Evolutionary conservation across 2,888 invertebrate genomes (phyloP), one percentile per base, ranked within the genome.

Genomic region (Scaptomyza reducta): DNA sequence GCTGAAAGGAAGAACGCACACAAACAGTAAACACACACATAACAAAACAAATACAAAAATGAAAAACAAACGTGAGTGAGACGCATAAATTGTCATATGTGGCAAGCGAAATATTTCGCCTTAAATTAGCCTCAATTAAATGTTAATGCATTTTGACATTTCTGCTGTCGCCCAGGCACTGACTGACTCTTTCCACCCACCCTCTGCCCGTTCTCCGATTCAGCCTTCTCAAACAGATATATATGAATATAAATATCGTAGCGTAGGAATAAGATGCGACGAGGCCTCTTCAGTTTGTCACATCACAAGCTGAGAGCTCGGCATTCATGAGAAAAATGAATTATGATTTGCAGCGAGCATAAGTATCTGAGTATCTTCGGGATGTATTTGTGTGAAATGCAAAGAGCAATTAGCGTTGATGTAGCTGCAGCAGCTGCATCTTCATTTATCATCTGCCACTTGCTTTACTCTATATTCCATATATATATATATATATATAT

Each of bases 91-190:
- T 82, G 71, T 83, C 86, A 82, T 80, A 82, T 76, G 73, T 70
- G 82, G 67, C 86, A 70, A 76, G 89, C 90, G 86, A 90, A 89
- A 89, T 89, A 89, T 89, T 89, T 89, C 85, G 87, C 86, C 88
- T 82, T 89, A 89, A 89, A 89, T 89, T 89, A 91, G 90, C 90
- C 90, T 91, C 91, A 91, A 90, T 91, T 90, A 90, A 90, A 91
- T 91, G 90, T 90, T 91, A 91, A 91, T 91, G 90, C 90, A 89
- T 91, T 90, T 90, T 90, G 90, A 91, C 91, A 90, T 90, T 88
- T 90, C 83, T 90, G 79, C 74, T 70, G 79, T 69, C 77, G 68
- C 63, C 56, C 54, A 18, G 29, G 47, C 65, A 41, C 57, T 41
- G 51, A 14, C 40, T 31, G 22, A 22, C 22, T 22, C 22, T 5